These are phyloP conservation scores for Passerina amoena DNA, from an alignment of 2,113 vertebrate species.

Conservation along the genomic window DNA sequence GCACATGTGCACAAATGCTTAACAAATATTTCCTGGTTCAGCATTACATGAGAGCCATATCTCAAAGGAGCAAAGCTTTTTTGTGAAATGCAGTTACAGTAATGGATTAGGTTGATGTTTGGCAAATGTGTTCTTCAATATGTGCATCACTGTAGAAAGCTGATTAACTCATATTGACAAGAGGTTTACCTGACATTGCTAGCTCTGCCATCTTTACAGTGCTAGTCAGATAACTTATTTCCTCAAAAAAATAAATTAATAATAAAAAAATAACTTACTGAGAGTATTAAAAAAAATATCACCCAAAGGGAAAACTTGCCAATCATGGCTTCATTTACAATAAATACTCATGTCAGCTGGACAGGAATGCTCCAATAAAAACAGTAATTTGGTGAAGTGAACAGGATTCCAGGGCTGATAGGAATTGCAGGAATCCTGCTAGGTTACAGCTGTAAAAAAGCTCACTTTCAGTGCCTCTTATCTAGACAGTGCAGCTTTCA, in stretches of 20 bases:
- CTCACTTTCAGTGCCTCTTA: conserved; percentile 21
- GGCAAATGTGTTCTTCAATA: background rate
- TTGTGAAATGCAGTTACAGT: background rate
- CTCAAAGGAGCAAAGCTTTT: background rate
- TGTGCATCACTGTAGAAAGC: background rate
- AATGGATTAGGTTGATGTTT: background rate
- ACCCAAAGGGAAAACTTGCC: background rate
- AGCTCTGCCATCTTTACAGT: background rate
- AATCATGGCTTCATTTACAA: background rate
- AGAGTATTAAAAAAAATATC: background rate
- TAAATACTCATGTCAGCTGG: background rate
- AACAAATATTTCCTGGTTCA: background rate
- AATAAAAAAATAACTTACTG: background rate
- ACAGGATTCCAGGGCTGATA: background rate
- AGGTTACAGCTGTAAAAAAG: background rate
- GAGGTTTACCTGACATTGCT: background rate
- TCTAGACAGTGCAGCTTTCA: conserved; percentile 38
- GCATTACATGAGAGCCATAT: background rate
- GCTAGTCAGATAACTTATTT: background rate
- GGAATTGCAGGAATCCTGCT: background rate
- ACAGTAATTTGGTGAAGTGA: background rate
- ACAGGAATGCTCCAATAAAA: background rate
- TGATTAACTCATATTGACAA: background rate
- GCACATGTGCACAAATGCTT: background rate
- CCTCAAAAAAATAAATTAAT: background rate